Evolutionary conservation across 2,888 invertebrate genomes (phyloP).

Genomic region (Miltochrista miniata): DNA sequence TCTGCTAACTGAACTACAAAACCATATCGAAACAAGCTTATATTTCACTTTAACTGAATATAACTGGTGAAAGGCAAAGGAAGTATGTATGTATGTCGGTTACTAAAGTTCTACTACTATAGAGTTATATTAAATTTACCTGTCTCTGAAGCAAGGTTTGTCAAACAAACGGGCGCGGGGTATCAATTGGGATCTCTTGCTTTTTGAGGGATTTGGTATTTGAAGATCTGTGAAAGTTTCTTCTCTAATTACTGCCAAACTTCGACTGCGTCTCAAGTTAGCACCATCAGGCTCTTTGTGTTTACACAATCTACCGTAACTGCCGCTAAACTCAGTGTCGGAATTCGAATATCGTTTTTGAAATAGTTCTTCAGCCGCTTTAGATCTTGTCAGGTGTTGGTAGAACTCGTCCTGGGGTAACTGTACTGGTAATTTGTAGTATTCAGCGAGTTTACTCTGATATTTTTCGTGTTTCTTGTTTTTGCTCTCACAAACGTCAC

Average conservation of each 20-base stretch:
- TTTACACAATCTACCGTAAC: constrained; percentile 77
- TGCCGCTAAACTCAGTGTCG: constrained; percentile 75
- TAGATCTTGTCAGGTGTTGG: constrained; percentile 74
- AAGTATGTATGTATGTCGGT: too few relatives aligned
- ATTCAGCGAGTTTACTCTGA: constrained; percentile 78
- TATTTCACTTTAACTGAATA: too few relatives aligned
- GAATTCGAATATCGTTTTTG: constrained; percentile 76
- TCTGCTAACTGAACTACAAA: too few relatives aligned
- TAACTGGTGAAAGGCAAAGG: too few relatives aligned
- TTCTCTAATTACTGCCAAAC: constrained; percentile 90
- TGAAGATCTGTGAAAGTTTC: constrained; percentile 89
- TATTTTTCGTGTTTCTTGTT: constrained; percentile 77
- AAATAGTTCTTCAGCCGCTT: constrained; percentile 73
- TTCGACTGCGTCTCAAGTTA: constrained; percentile 86
- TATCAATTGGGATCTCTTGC: constrained; percentile 89
- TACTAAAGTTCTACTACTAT: too few relatives aligned
- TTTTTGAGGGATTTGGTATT: constrained; percentile 85
- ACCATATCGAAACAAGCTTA: too few relatives aligned
- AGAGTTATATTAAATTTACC: too few relatives aligned
- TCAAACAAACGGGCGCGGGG: constrained; percentile 91
- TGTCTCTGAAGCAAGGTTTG: constrained; percentile 88
- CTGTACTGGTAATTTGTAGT: constrained; percentile 74
- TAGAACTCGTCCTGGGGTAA: constrained; percentile 80
- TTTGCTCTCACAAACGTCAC: constrained; percentile 63
- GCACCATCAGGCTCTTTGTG: constrained; percentile 78